Conservation (phyloP, 2,888 invertebrate species). For the Psococerastis gibbosa region DNA sequence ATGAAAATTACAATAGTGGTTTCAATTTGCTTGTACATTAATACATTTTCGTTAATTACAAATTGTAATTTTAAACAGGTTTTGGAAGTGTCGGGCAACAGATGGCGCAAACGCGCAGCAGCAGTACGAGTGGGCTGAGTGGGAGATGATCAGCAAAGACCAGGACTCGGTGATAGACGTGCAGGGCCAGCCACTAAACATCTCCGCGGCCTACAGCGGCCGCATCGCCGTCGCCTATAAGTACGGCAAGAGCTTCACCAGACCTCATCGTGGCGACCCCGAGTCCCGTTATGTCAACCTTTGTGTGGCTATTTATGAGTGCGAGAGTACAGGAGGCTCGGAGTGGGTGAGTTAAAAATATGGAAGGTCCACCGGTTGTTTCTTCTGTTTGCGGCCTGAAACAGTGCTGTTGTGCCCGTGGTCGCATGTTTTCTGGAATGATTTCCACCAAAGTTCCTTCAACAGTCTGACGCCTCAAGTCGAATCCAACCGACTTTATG, state of each 20-base stretch:
- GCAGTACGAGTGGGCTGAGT: slow-evolving; percentile 62
- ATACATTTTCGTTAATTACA: too few relatives aligned
- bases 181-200: slow-evolving; percentile 70
- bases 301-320: slow-evolving; percentile 94
- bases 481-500: neutral
- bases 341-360: slow-evolving; percentile 25
- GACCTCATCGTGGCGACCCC: slow-evolving; percentile 53
- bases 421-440: too few relatives aligned
- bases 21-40: too few relatives aligned
- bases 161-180: slow-evolving; percentile 49
- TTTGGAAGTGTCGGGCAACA: slow-evolving; percentile 69
- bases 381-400: neutral
- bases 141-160: slow-evolving; percentile 67
- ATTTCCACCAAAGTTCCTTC: too few relatives aligned
- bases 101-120: too few relatives aligned
- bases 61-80: too few relatives aligned
- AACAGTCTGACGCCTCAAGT: too few relatives aligned
- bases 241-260: slow-evolving; percentile 73
- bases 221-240: slow-evolving; percentile 95
- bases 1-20: too few relatives aligned
- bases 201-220: slow-evolving; percentile 95
- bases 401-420: too few relatives aligned
- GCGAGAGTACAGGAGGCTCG: slow-evolving; percentile 92
- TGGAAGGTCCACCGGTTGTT: neutral
- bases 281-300: slow-evolving; percentile 73